Conservation (phyloP, 2,797 vertebrate genomes). For the Aplochiton taeniatus region DNA sequence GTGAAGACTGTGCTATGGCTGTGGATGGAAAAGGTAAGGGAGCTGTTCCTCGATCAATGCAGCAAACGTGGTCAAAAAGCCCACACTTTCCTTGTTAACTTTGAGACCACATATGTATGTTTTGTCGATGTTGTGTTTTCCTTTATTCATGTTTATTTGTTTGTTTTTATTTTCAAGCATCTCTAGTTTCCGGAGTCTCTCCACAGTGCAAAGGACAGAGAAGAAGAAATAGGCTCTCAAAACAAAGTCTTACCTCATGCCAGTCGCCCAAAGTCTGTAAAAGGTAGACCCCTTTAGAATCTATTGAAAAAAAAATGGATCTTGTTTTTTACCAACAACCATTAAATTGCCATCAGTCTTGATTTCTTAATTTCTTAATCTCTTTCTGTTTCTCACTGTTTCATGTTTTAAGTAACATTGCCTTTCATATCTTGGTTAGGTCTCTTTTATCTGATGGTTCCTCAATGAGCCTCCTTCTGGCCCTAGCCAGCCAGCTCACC, state of each 20-base stretch:
- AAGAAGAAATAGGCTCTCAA: constrained; percentile 59
- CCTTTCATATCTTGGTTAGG: constrained; percentile 26
- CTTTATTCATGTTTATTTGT: too few relatives aligned
- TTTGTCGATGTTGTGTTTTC: too few relatives aligned
- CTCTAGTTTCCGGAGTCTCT: constrained; percentile 25
- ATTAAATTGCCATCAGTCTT: neutral
- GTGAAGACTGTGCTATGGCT: constrained; percentile 82
- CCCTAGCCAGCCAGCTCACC: constrained; percentile 48
- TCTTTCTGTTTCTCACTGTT: neutral
- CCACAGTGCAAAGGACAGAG: constrained; percentile 52
- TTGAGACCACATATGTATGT: too few relatives aligned
- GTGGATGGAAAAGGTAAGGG: constrained; percentile 75
- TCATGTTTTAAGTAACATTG: neutral
- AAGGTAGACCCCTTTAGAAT: constrained; percentile 55
- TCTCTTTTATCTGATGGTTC: constrained; percentile 27
- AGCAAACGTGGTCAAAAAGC: too few relatives aligned
- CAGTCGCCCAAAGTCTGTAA: constrained; percentile 58
- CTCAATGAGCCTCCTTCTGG: constrained; percentile 57
- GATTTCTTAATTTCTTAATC: neutral
- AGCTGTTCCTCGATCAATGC: too few relatives aligned
- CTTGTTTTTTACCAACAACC: neutral
- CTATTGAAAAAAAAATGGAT: too few relatives aligned
- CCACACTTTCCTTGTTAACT: too few relatives aligned
- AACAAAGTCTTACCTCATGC: constrained; percentile 51
- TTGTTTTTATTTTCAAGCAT: too few relatives aligned